Evolutionary conservation across 2,888 invertebrate genomes (phyloP).

Genomic region (Rhingia campestris): DNA sequence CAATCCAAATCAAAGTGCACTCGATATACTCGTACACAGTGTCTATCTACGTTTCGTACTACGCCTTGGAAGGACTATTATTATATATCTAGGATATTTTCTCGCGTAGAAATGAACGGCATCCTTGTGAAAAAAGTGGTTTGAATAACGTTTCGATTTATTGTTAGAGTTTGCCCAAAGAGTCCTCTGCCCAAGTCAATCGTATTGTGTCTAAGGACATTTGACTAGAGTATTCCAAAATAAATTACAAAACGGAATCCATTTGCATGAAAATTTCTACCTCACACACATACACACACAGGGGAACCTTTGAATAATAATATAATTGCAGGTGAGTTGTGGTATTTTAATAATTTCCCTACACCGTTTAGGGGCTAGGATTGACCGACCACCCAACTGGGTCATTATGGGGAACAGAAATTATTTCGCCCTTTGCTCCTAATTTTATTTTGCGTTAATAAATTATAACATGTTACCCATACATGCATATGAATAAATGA

Average conservation of each 20-base stretch:
- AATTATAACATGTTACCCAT: constrained; percentile 39
- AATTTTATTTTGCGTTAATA: constrained; percentile 60
- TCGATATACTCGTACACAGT: constrained; percentile 26
- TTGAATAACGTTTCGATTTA: constrained; percentile 38
- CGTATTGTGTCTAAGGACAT: constrained; percentile 49
- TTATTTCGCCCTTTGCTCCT: constrained; percentile 22
- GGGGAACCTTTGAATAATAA: constrained; percentile 14
- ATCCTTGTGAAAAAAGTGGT: constrained; percentile 27
- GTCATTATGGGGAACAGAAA: constrained; percentile 55
- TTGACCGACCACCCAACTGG: constrained; percentile 34
- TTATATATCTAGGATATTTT: background rate
- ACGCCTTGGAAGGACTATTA: constrained; percentile 37
- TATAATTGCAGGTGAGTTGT: constrained; percentile 72
- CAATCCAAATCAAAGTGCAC: constrained; percentile 31
- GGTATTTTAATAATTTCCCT: constrained; percentile 59
- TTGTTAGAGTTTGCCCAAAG: constrained; percentile 10
- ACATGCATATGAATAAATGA: constrained; percentile 1
- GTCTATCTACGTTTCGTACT: constrained; percentile 27
- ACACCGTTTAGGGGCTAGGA: background rate
- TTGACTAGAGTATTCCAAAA: constrained; percentile 42
- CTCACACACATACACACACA: constrained; percentile 23
- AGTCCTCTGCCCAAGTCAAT: constrained; percentile 26
- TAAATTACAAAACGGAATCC: constrained; percentile 62
- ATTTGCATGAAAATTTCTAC: constrained; percentile 66
- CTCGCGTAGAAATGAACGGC: constrained; percentile 3